Evolutionary conservation across 2,797 vertebrate species (phyloP).

Genomic region (Pipistrellus nathusii): DNA sequence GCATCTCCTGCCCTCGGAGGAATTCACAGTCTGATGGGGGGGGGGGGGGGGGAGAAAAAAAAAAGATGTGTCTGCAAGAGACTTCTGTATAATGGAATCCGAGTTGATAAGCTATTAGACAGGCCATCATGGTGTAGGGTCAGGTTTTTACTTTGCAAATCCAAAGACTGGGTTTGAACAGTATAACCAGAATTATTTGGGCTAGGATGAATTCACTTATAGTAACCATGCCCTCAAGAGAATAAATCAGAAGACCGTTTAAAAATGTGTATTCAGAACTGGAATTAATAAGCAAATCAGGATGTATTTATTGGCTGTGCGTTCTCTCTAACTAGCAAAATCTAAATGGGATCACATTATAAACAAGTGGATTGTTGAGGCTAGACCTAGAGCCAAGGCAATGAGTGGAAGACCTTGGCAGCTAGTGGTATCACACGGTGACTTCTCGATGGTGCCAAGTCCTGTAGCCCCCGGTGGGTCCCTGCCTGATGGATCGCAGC

Average conservation of each 20-base stretch:
- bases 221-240: background rate
- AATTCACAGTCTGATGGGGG: background rate
- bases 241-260: background rate
- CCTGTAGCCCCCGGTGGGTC: too few relatives aligned
- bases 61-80: background rate
- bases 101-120: background rate
- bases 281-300: constrained; percentile 10
- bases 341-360: background rate
- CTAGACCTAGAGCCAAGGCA: background rate
- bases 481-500: background rate
- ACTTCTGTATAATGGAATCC: background rate
- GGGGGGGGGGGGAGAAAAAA: background rate
- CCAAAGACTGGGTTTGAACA: background rate
- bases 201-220: background rate
- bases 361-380: background rate
- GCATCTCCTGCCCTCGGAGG: background rate
- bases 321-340: background rate
- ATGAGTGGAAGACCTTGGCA: background rate
- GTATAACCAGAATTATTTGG: background rate
- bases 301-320: background rate
- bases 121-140: background rate
- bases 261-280: background rate
- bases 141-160: constrained; percentile 19
- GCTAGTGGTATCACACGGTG: background rate
- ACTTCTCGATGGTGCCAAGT: background rate